Evolutionary conservation across 2,113 vertebrate species (phyloP).

Genomic region (Plecturocebus donacophilus): DNA sequence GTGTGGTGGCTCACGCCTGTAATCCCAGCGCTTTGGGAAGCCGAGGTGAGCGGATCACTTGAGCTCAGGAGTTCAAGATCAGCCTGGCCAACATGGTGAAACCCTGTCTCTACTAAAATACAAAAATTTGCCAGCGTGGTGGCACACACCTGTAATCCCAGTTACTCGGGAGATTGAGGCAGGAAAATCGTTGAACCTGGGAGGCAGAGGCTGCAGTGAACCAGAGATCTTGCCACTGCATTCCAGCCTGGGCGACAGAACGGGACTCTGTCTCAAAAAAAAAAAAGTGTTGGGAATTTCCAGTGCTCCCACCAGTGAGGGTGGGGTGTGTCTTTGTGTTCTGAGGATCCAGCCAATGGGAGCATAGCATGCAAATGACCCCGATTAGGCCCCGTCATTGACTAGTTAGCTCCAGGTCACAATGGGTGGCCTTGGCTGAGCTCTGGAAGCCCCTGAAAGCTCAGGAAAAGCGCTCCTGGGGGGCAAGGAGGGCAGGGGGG

Average conservation of each 20-base stretch:
- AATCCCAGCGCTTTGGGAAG: not conserved
- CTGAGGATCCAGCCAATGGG: slow-evolving; percentile 55
- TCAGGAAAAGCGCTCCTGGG: not conserved
- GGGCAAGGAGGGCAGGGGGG: too few species aligned
- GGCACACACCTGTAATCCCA: too few species aligned
- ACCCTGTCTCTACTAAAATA: not conserved
- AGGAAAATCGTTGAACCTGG: too few species aligned
- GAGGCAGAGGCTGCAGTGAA: too few species aligned
- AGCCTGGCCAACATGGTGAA: not conserved
- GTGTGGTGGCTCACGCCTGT: not conserved
- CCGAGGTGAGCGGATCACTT: not conserved
- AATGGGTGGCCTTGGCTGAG: slow-evolving; percentile 20
- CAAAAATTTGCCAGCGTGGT: too few species aligned
- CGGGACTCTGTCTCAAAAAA: not conserved
- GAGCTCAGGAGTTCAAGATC: not conserved
- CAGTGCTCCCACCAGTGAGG: not conserved
- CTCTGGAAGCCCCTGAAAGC: not conserved
- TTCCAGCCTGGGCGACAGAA: not conserved
- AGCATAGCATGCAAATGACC: slow-evolving; percentile 44
- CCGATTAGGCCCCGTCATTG: not conserved
- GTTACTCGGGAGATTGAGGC: too few species aligned
- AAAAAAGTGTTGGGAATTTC: not conserved
- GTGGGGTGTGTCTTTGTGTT: not conserved
- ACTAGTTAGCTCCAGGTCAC: slow-evolving; percentile 25
- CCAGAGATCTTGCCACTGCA: too few species aligned